Conservation (phyloP, 1,140 invertebrate species). For the Leptopilina boulardi region DNA sequence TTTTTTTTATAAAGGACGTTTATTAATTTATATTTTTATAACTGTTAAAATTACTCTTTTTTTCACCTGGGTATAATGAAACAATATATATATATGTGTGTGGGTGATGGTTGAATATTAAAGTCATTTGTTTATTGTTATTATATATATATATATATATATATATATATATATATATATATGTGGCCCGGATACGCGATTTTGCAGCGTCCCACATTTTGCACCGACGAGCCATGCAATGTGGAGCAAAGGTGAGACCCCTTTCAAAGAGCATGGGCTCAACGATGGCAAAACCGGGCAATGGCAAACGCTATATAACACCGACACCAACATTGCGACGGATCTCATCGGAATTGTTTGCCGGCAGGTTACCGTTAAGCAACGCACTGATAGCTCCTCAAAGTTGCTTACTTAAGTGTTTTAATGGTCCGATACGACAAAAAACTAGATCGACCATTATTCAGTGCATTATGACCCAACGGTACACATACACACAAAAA, state of each 20-base stretch:
- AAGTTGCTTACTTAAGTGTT: slow-evolving; percentile 33
- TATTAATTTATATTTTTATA: too few species aligned
- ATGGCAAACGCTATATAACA: not conserved
- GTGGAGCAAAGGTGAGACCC: slow-evolving; percentile 56
- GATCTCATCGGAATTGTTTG: slow-evolving; percentile 26
- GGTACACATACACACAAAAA: not conserved
- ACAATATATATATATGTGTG: not conserved
- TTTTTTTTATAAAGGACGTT: too few species aligned
- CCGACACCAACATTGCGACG: slow-evolving; percentile 23
- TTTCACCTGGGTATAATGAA: too few species aligned
- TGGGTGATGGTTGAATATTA: not conserved
- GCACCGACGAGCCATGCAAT: slow-evolving; percentile 42
- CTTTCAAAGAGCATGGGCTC: slow-evolving; percentile 26
- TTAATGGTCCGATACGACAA: slow-evolving; percentile 29
- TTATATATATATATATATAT: too few species aligned
- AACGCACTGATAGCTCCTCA: slow-evolving; percentile 46
- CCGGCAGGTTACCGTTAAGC: slow-evolving; percentile 44
- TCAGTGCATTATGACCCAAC: slow-evolving; percentile 29
- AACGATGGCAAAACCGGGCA: slow-evolving; percentile 4
- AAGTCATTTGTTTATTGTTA: slow-evolving; percentile 24
- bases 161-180: too few species aligned
- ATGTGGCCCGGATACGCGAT: slow-evolving; percentile 60
- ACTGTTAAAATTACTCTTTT: too few species aligned
- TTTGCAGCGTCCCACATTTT: slow-evolving; percentile 54
- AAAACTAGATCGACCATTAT: slow-evolving; percentile 20